Percentiles rank a stretch among this genome's conserved stretches.
These are phyloP conservation scores for Epizoanthus stellaris DNA, from an alignment of 92 coral and sea anemone species.

Conservation along the genomic window DNA sequence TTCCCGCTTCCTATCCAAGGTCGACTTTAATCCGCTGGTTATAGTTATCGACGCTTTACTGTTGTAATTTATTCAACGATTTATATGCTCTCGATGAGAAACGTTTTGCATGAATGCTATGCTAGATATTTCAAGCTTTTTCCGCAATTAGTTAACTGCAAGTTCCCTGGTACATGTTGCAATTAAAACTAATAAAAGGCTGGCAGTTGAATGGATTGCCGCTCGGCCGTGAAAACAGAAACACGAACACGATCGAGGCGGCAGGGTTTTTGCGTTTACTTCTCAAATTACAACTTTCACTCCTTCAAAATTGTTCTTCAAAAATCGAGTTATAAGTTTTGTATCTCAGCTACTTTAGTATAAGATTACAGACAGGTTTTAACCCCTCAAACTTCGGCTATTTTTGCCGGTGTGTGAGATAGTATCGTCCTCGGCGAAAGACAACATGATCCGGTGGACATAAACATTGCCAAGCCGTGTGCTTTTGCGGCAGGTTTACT, in stretches of 20 bases:
- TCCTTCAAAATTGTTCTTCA: constrained; percentile 11
- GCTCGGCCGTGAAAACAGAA: background rate
- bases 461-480: background rate
- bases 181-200: background rate
- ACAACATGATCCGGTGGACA: background rate
- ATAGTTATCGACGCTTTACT: constrained; percentile 14
- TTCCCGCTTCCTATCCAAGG: constrained; percentile 16
- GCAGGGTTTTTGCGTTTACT: too few species aligned
- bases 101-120: constrained; percentile 30
- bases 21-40: constrained; percentile 8
- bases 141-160: background rate
- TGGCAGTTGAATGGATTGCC: constrained; percentile 8
- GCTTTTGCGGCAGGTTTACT: background rate
- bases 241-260: background rate
- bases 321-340: background rate
- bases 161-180: background rate
- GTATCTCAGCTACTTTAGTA: background rate
- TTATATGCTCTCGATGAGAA: constrained; percentile 9
- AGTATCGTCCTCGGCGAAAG: too few species aligned
- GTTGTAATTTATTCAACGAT: constrained; percentile 10
- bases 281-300: constrained; percentile 9
- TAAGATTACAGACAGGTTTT: too few species aligned
- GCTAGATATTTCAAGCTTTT: constrained; percentile 2
- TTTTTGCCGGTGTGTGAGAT: too few species aligned
- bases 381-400: too few species aligned